Conservation (phyloP, 1,140 invertebrate species). For the Liolophura sinensis region DNA sequence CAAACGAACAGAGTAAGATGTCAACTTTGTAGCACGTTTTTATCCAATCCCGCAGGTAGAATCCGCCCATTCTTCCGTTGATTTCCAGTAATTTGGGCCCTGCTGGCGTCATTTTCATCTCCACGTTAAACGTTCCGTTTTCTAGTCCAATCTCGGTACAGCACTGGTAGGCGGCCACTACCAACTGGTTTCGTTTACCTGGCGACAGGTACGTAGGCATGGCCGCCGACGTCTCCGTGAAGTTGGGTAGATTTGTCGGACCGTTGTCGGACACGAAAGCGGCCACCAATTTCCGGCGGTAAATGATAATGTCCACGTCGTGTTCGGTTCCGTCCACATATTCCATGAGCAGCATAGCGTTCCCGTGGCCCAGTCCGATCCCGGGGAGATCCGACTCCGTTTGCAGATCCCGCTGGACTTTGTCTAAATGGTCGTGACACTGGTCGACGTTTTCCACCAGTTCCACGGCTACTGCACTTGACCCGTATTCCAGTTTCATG, state of each 20-base stretch:
- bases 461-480: constrained; percentile 33
- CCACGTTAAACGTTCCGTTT: constrained; percentile 39
- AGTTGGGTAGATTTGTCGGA: constrained; percentile 22
- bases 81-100: constrained; percentile 40
- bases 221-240: constrained; percentile 10
- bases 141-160: constrained; percentile 33
- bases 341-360: constrained; percentile 29
- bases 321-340: constrained; percentile 32
- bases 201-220: constrained; percentile 10
- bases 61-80: constrained; percentile 40
- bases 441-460: constrained; percentile 24
- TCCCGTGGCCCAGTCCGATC: constrained; percentile 31
- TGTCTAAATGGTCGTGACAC: constrained; percentile 10
- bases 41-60: constrained; percentile 39
- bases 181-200: constrained; percentile 26
- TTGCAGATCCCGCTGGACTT: constrained; percentile 13
- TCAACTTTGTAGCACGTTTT: constrained; percentile 26
- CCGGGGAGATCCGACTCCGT: constrained; percentile 25
- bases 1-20: constrained; percentile 24
- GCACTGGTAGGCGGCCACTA: constrained; percentile 32
- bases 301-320: constrained; percentile 34
- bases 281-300: constrained; percentile 25
- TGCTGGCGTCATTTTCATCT: constrained; percentile 32
- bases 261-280: constrained; percentile 41
- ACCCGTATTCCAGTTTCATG: constrained; percentile 38